A percentile compares a stretch with the other conserved stretches of the same genome.
Evolutionary conservation across 2,113 vertebrate genomes (phyloP).

Genomic region (Phyllopteryx taeniolatus): DNA sequence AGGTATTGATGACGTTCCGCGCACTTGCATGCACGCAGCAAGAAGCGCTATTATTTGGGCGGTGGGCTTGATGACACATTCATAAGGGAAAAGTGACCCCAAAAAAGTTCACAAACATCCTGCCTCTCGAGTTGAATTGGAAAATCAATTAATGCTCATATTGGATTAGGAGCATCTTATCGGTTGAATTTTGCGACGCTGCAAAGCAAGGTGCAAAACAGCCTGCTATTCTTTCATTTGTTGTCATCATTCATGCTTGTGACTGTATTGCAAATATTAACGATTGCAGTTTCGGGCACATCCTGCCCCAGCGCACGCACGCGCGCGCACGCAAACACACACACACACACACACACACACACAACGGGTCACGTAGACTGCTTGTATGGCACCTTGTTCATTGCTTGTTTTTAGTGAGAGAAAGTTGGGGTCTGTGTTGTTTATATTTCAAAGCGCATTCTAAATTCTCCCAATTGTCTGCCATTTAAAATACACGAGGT

Average conservation of each 20-base stretch:
- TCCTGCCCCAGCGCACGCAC: neutral
- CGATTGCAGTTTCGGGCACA: constrained; percentile 58
- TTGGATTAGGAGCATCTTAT: neutral
- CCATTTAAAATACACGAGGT: neutral
- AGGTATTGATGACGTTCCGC: constrained; percentile 53
- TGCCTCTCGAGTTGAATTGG: neutral
- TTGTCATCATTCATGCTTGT: constrained; percentile 1
- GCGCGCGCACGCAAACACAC: neutral
- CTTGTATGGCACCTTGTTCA: constrained; percentile 17
- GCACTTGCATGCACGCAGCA: neutral
- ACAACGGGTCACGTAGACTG: neutral
- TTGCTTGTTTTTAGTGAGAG: constrained; percentile 22
- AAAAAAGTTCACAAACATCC: constrained; percentile 18
- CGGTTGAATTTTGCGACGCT: neutral
- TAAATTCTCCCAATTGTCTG: neutral
- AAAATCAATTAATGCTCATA: neutral
- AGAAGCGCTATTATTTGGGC: neutral
- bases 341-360: constrained; percentile 9
- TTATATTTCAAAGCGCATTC: neutral
- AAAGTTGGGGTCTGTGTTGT: constrained; percentile 1
- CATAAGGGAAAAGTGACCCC: neutral
- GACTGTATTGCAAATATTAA: constrained; percentile 55
- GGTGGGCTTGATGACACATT: neutral
- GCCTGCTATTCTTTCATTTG: neutral
- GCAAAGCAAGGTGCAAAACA: neutral